These are phyloP conservation scores for Scomber scombrus DNA, from an alignment of 2,113 vertebrate genomes.

Conservation along the genomic window DNA sequence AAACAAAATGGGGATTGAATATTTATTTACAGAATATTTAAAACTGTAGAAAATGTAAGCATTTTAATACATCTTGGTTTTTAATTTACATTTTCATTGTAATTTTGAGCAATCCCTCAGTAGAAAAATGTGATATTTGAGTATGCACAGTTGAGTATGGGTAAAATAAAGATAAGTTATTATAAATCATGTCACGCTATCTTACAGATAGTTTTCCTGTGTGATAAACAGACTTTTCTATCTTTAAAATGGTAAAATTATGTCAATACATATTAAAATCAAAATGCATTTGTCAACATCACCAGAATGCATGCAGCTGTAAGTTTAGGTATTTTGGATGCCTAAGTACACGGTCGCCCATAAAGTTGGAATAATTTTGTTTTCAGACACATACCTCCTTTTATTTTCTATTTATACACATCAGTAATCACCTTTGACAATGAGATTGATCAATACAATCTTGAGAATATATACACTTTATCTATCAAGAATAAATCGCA, in stretches of 20 bases:
- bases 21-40: background rate
- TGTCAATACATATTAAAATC: background rate
- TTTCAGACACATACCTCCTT: too few relatives aligned
- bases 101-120: too few relatives aligned
- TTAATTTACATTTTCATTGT: background rate
- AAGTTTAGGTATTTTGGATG: background rate
- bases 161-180: background rate
- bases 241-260: background rate
- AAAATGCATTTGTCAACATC: background rate
- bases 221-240: background rate
- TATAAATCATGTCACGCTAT: background rate
- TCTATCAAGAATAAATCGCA: too few relatives aligned
- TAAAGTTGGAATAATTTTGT: too few relatives aligned
- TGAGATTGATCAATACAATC: too few relatives aligned
- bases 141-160: background rate
- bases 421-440: too few relatives aligned
- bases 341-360: too few relatives aligned
- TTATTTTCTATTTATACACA: too few relatives aligned
- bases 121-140: too few relatives aligned
- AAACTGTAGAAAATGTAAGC: background rate
- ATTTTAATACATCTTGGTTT: background rate
- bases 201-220: background rate
- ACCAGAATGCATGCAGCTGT: background rate
- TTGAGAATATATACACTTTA: too few relatives aligned
- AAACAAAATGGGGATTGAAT: background rate